phyloP scores from a whole-genome alignment of 2,888 invertebrate genomes.

The Gastrophysa polygoni region DNA sequence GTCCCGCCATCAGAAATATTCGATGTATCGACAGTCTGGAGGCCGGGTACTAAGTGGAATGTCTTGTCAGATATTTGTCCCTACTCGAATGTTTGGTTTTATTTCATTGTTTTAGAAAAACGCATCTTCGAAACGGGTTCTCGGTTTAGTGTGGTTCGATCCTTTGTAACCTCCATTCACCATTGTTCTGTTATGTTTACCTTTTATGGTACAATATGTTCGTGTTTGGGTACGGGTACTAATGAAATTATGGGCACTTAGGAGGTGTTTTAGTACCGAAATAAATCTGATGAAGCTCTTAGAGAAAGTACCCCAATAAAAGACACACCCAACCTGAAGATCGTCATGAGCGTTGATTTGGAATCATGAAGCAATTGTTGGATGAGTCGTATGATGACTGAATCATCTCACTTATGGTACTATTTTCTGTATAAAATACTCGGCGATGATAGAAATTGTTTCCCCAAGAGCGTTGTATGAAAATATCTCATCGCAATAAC shows the following conservation, averaged over 20 bases:
- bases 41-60: slow-evolving; percentile 53
- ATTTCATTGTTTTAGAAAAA: slow-evolving; percentile 52
- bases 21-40: slow-evolving; percentile 50
- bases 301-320: not conserved
- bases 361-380: too few relatives aligned
- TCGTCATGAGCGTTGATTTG: not conserved
- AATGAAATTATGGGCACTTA: not conserved
- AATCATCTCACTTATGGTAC: too few relatives aligned
- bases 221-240: slow-evolving; percentile 1
- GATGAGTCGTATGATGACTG: too few relatives aligned
- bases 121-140: slow-evolving; percentile 23
- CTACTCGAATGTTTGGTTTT: slow-evolving; percentile 52
- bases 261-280: not conserved
- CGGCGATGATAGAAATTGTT: too few relatives aligned
- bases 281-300: not conserved
- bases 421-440: too few relatives aligned
- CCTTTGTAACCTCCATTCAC: slow-evolving; percentile 16
- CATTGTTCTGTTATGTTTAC: slow-evolving; percentile 17
- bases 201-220: slow-evolving; percentile 14
- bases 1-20: slow-evolving; percentile 53
- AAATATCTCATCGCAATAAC: too few relatives aligned
- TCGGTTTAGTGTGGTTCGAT: slow-evolving; percentile 9
- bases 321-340: not conserved
- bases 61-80: slow-evolving; percentile 56
- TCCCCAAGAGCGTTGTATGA: too few relatives aligned